Base-by-base conservation (phyloP, 2,888 invertebrate genomes). In the Pristionchus exspectatus region DNA sequence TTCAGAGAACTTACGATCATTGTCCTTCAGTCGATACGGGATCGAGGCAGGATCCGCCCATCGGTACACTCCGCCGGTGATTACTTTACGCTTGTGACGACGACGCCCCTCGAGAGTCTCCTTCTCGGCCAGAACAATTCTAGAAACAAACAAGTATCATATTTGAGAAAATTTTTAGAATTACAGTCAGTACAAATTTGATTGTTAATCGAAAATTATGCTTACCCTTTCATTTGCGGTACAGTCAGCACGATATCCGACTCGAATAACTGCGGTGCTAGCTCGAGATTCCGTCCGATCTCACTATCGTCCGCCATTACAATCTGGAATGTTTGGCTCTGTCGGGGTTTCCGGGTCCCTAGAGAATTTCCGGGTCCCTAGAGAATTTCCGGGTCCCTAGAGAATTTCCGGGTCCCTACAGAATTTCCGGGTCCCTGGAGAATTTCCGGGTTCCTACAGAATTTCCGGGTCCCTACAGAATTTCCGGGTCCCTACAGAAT, bases 251-350 rank as follows among this genome's bases (percentile, higher is more conserved):
- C 92, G 91, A 94, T 94, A 87, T 94, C 94, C 14, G 92, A 92
- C 86, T 94, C 94, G 91, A 94, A 94, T 9, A 94, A 90, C 44
- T 94, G 93, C 84, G 94, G 93, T 83, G 95, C 93, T 27, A 94
- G 44, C 3, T 93, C 93, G 27, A 93, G 90, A 89, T 94, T 94
- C 14, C 92, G 91, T 14, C 94, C 94, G 4, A 93, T 88, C 88
- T 94, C 94, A 14, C 94, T 94, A 21, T 94, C 94, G 90, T 94
- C 94, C 87, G 91, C 88, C 33, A 87, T 72, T 27, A 27, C 33
- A 1, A 66, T 44, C 86, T 86, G 27, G 4, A 9, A 18, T 54
- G 63, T 50, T 50, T 10, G n/a, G n/a, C n/a, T n/a, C n/a, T n/a
- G n/a, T n/a, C n/a, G n/a, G n/a, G n/a, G n/a, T n/a, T n/a, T n/a